Evolutionary conservation across 2,888 invertebrate genomes (phyloP).

Genomic region (Nipponacmea schrenckii): DNA sequence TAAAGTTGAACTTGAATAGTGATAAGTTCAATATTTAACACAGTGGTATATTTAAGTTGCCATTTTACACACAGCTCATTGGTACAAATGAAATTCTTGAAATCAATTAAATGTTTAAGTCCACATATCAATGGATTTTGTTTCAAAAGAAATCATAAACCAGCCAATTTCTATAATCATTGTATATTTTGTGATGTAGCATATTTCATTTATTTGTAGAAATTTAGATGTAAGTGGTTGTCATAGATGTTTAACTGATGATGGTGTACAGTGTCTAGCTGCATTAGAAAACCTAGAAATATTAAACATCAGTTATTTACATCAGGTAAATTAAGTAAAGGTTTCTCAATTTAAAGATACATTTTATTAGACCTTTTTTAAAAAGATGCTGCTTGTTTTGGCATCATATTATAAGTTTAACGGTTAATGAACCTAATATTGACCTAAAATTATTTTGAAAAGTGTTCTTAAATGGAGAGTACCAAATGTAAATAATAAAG

Average conservation of each 20-base stretch:
- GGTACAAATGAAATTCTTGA: background rate
- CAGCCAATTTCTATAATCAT: background rate
- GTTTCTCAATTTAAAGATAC: too few species aligned
- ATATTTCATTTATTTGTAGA: conserved; percentile 26
- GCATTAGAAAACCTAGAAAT: conserved; percentile 23
- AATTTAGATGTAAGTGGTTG: conserved; percentile 37
- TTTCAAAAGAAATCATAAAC: background rate
- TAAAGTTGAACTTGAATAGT: too few species aligned
- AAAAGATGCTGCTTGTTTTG: too few species aligned
- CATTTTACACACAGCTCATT: too few species aligned
- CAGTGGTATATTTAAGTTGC: too few species aligned
- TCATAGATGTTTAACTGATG: conserved; percentile 31
- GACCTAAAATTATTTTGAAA: too few species aligned
- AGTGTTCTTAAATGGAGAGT: too few species aligned
- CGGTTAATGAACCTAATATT: too few species aligned
- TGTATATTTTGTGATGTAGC: background rate
- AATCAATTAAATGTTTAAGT: conserved; percentile 15
- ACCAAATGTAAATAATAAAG: too few species aligned
- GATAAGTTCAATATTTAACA: too few species aligned
- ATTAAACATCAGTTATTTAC: conserved; percentile 35
- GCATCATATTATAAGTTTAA: too few species aligned
- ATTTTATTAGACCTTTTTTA: too few species aligned
- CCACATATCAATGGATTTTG: conserved; percentile 9
- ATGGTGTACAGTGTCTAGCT: conserved; percentile 28
- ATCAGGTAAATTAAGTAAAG: conserved; percentile 23